Conservation (phyloP, 1,140 invertebrate species). For the Macrobrachium rosenbergii region DNA sequence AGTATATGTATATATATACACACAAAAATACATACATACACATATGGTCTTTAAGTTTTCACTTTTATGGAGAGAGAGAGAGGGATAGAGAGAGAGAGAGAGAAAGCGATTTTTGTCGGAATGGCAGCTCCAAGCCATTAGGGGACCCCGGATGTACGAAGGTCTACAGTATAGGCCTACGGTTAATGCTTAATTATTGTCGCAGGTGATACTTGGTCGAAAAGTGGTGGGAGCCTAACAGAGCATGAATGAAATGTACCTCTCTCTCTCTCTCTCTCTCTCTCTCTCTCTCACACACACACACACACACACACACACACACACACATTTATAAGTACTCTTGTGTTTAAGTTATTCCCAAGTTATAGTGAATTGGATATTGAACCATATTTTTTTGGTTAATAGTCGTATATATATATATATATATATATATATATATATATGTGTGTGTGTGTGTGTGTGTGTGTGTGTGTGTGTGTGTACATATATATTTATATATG, state of each 20-base stretch:
- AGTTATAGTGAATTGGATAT: too few relatives aligned
- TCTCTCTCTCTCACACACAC: neutral
- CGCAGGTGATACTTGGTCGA: too few relatives aligned
- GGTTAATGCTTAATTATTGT: too few relatives aligned
- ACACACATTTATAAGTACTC: neutral
- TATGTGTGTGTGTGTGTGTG: too few relatives aligned
- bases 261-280: conserved; percentile 25
- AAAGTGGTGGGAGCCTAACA: too few relatives aligned
- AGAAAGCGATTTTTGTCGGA: neutral
- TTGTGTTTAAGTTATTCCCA: neutral
- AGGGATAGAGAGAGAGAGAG: neutral
- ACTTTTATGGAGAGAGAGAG: neutral
- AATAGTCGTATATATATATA: neutral
- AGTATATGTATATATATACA: too few relatives aligned
- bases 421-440: too few relatives aligned
- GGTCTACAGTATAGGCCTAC: neutral
- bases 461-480: too few relatives aligned
- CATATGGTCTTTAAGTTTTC: too few relatives aligned
- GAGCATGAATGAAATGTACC: neutral
- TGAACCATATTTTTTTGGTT: neutral
- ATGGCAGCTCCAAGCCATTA: conserved; percentile 10
- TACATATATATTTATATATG: too few relatives aligned
- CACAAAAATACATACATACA: too few relatives aligned
- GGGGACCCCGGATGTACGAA: conserved; percentile 13
- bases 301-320: neutral